These are phyloP conservation scores for Colistium nudipinnis DNA, from an alignment of 2,113 vertebrate species.

Conservation along the genomic window DNA sequence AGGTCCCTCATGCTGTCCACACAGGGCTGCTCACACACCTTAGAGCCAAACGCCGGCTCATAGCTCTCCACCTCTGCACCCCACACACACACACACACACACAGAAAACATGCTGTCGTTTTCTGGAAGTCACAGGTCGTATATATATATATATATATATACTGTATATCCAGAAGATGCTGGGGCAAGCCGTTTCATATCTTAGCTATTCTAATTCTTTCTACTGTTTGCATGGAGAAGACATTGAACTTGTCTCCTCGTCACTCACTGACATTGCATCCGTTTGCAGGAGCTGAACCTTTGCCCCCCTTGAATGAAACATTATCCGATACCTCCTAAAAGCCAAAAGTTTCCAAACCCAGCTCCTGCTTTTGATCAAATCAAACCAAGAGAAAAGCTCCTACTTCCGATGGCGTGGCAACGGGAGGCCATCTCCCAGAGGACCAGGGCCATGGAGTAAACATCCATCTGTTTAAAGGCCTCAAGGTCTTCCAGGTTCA, in stretches of 20 bases:
- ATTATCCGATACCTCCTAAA: no score
- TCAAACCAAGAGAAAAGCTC: neutral
- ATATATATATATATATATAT: no score
- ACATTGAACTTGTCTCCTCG: no score
- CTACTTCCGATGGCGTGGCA: conserved; percentile 87
- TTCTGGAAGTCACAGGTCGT: no score
- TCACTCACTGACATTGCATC: no score
- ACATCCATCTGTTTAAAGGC: conserved; percentile 95
- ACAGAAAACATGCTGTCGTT: no score
- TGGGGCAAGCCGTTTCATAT: no score
- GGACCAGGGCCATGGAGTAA: conserved; percentile 90
- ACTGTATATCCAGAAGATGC: no score
- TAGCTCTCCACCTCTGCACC: conserved; percentile 87
- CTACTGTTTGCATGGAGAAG: no score
- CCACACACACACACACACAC: neutral
- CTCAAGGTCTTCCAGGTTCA: conserved; percentile 92
- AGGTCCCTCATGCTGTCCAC: conserved; percentile 93
- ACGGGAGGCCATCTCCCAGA: conserved; percentile 92
- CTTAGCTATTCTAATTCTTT: no score
- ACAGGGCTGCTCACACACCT: conserved; percentile 89
- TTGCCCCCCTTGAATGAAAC: no score
- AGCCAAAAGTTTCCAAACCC: neutral
- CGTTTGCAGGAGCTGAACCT: no score
- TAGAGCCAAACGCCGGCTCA: conserved; percentile 87
- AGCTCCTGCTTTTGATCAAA: neutral